Percentiles rank a stretch among this genome's conserved stretches.
phyloP scores from a whole-genome alignment of 2,113 vertebrate species.

The Raphicerus campestris region DNA sequence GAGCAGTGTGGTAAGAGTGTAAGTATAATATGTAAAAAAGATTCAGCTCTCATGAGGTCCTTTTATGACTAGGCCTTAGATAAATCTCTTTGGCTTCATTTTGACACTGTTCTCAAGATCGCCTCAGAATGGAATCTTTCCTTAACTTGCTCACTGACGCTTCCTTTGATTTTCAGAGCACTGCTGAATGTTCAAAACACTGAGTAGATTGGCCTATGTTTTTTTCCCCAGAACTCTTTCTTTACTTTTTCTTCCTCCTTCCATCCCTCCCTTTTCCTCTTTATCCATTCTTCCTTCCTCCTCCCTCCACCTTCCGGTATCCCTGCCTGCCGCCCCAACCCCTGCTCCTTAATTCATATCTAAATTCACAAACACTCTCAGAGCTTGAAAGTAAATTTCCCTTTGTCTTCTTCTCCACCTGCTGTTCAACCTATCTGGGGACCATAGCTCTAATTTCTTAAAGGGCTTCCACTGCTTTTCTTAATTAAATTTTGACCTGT shows the following conservation, averaged over 20 bases:
- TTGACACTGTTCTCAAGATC: neutral
- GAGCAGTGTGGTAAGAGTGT: neutral
- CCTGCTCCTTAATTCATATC: neutral
- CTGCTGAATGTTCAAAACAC: neutral
- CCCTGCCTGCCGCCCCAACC: neutral
- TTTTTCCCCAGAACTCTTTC: neutral
- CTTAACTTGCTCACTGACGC: neutral
- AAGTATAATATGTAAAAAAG: neutral
- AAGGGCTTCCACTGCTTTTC: neutral
- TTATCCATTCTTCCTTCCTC: too few relatives aligned
- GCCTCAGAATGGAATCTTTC: neutral
- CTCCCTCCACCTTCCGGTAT: accelerated
- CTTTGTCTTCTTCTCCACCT: neutral
- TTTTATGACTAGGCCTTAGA: neutral
- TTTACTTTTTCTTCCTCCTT: neutral
- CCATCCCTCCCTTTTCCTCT: neutral
- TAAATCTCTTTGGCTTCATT: neutral
- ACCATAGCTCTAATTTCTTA: neutral
- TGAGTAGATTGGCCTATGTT: neutral
- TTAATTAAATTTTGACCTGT: neutral
- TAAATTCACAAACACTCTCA: neutral
- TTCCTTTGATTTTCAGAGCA: neutral
- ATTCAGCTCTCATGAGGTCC: neutral
- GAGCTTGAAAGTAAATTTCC: neutral
- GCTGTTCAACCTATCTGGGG: neutral